Conservation (phyloP, 1,140 invertebrate species). For the Venturia canescens region DNA sequence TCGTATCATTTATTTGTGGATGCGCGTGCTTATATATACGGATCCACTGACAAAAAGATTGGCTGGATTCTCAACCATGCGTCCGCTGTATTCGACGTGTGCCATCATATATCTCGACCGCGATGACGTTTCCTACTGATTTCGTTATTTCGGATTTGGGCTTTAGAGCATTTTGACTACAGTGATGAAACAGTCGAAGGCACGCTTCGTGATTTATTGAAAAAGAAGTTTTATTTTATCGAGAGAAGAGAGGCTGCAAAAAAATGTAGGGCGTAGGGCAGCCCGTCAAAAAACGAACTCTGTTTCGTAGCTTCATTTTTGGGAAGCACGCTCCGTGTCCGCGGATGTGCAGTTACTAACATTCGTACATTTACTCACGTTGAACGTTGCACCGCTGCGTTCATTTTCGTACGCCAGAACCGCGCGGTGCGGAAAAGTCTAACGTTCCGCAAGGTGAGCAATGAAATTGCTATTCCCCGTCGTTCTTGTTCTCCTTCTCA, state of each 20-base stretch:
- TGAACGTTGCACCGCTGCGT: background rate
- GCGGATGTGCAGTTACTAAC: too few relatives aligned
- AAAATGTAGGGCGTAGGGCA: too few relatives aligned
- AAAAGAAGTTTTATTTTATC: too few relatives aligned
- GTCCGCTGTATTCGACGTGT: background rate
- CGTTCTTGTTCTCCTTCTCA: slow-evolving; percentile 25
- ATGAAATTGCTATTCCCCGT: slow-evolving; percentile 53
- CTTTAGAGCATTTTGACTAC: background rate
- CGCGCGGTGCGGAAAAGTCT: slow-evolving; percentile 39
- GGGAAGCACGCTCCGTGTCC: too few relatives aligned
- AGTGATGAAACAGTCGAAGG: too few relatives aligned
- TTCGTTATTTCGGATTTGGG: background rate
- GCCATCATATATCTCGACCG: background rate
- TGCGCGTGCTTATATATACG: background rate
- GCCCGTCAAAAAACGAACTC: too few relatives aligned
- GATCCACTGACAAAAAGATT: slow-evolving; percentile 2
- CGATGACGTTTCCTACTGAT: background rate
- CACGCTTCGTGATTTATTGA: too few relatives aligned
- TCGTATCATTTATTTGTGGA: background rate
- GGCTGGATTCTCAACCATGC: background rate
- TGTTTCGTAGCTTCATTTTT: too few relatives aligned
- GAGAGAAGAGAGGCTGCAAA: background rate
- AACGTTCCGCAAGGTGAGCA: slow-evolving; percentile 60
- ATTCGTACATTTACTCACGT: background rate
- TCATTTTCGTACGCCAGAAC: background rate